Percentiles rank a stretch among this genome's conserved stretches.
phyloP scores from a whole-genome alignment of 2,113 vertebrate species.

The Ornithorhynchus anatinus region DNA sequence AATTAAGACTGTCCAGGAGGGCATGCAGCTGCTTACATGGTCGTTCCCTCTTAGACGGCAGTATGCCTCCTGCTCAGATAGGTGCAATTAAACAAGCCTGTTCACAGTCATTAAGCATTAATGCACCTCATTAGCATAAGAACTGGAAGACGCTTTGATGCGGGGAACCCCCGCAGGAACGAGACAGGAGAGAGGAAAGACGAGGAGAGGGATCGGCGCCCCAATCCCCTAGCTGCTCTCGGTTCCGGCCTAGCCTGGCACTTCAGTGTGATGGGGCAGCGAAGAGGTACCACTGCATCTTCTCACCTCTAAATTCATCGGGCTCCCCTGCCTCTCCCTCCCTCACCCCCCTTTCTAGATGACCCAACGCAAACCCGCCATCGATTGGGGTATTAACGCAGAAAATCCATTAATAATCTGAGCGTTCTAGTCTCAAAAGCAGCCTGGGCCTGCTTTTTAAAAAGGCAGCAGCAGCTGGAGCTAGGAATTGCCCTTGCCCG shows the following conservation, averaged over 20 bases:
- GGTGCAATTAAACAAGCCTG: conserved; percentile 71
- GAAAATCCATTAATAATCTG: conserved; percentile 56
- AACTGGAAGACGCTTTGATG: conserved; percentile 68
- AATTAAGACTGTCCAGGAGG: conserved; percentile 70
- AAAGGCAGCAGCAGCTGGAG: conserved; percentile 58
- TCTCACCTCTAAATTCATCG: conserved; percentile 37
- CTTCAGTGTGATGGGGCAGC: conserved; percentile 50
- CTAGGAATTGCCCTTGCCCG: conserved; percentile 64
- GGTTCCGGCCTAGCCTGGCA: conserved; percentile 34
- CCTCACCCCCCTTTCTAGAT: conserved; percentile 22
- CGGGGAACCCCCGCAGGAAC: conserved; percentile 55
- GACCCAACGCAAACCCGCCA: background rate
- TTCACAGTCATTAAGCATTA: conserved; percentile 75
- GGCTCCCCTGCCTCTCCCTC: conserved; percentile 39
- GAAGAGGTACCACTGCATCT: conserved; percentile 34
- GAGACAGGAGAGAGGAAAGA: conserved; percentile 49
- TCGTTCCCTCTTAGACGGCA: conserved; percentile 66
- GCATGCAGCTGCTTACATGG: conserved; percentile 68
- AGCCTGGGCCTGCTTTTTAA: conserved; percentile 49
- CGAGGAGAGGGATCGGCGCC: conserved; percentile 22
- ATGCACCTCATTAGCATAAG: conserved; percentile 75
- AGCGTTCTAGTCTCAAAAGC: conserved; percentile 58
- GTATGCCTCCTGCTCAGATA: conserved; percentile 72
- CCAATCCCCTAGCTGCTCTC: background rate
- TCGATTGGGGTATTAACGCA: conserved; percentile 63